Base-by-base conservation (phyloP, 2,113 vertebrate species). In the Camelus dromedarius region DNA sequence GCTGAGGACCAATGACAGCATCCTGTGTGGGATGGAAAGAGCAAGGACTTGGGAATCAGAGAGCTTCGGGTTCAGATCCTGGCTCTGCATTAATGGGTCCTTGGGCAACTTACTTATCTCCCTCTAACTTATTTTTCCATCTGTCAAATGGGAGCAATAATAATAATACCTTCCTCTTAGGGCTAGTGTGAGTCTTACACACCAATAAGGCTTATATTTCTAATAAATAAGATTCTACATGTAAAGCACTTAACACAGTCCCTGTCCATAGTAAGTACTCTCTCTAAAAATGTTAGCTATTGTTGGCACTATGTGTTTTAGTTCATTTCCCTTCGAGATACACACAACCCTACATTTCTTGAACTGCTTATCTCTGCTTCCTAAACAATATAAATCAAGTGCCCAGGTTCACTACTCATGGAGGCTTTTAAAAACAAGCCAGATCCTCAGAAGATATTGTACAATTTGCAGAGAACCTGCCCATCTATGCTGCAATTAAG, bases 381-480 rank as follows among this genome's bases (percentile, higher is more conserved):
- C 4, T 72, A 75, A 88, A 28, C 32, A 32, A 89, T 73, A 79
- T 7, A 82, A 72, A 54, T 90, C 38, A 76, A 76, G 52, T 92
- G 58, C 46, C 88, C 42, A 48, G 22, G 42, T 48, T 95, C 26
- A 77, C 75, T 5, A 75, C 22, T n/a, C 67, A 58, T 18, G 42
- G 35, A 26, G 20, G 11, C 19, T 70, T 66, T 96, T 79, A 66
- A 91, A 94, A 95, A 88, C 28, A 69, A 88, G 46, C 82, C 67
- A 38, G 22, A 50, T 82, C 70, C 56, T 85, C 9, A 38, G 73
- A 83, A 93, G 52, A 8, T 67, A 62, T 22, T 28, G 26, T 42
- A 76, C 20, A 80, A 80, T 85, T 69, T 91, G 30, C 72, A 96
- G 80, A 92, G 32, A 58, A 70, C 22, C 30, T 91, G 92, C 28